A percentile compares a stretch with the other conserved stretches of the same genome.
These are phyloP conservation scores for Mamestra configurata DNA, from an alignment of 1,140 invertebrate genomes.

Conservation along the genomic window DNA sequence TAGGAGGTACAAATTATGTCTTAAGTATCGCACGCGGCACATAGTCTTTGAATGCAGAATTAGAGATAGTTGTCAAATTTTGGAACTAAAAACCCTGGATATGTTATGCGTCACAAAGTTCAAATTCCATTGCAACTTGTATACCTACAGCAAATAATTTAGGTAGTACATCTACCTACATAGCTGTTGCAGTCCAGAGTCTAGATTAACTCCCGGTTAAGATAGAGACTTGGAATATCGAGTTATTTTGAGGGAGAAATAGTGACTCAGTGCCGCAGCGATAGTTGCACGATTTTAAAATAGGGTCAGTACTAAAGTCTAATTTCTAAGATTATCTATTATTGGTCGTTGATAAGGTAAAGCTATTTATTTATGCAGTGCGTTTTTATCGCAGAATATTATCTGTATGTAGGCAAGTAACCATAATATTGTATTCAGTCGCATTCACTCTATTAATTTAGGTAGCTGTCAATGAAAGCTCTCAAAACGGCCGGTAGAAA, in stretches of 20 bases:
- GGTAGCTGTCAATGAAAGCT: not conserved
- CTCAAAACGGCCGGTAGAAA: not conserved
- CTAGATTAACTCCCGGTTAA: no score
- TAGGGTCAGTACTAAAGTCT: constrained; percentile 57
- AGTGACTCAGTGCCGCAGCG: no score
- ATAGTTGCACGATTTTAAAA: constrained; percentile 22
- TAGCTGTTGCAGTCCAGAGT: no score
- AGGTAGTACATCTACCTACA: no score
- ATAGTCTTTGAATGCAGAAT: not conserved
- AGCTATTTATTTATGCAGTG: constrained; percentile 65
- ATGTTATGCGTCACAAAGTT: no score
- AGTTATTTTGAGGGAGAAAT: no score
- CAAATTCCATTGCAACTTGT: no score
- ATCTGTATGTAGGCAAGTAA: not conserved
- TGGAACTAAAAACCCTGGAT: no score
- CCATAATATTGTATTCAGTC: not conserved
- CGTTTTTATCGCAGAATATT: constrained; percentile 31
- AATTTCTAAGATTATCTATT: constrained; percentile 59
- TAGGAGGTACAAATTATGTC: constrained; percentile 55
- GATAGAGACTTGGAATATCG: no score
- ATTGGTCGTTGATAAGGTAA: constrained; percentile 75
- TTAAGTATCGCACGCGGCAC: constrained; percentile 34
- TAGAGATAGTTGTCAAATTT: no score
- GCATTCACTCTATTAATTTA: not conserved
- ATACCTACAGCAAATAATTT: no score